These are phyloP conservation scores for Nyctibius grandis DNA, from an alignment of 2,797 vertebrate genomes.

Conservation along the genomic window DNA sequence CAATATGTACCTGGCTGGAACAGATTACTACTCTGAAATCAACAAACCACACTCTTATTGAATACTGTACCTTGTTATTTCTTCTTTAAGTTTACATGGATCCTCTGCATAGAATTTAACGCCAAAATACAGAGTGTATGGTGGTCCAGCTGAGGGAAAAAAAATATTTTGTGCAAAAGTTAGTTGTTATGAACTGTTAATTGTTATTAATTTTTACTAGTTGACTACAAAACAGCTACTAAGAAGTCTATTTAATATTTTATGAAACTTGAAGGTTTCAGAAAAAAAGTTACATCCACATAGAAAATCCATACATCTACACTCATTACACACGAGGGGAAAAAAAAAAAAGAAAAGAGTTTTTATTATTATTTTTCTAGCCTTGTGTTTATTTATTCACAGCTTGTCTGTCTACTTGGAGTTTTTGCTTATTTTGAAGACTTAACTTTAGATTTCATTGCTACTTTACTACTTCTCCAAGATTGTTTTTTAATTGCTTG, in stretches of 20 bases:
- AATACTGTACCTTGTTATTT: slow-evolving; percentile 84
- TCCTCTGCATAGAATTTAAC: slow-evolving; percentile 90
- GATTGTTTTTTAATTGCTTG: not conserved
- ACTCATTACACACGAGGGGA: not conserved
- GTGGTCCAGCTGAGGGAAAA: slow-evolving; percentile 80
- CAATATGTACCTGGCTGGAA: not conserved
- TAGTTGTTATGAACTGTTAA: not conserved
- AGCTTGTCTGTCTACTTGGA: not conserved
- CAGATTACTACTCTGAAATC: not conserved
- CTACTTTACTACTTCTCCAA: not conserved
- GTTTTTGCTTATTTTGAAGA: not conserved
- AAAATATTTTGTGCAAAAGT: not conserved
- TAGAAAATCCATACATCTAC: not conserved
- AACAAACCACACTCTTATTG: not conserved
- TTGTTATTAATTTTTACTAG: not conserved
- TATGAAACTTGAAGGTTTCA: not conserved
- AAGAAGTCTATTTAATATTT: not conserved
- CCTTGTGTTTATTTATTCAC: not conserved
- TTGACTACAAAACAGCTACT: not conserved
- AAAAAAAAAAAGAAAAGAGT: rapidly evolving
- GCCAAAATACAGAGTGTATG: slow-evolving; percentile 88
- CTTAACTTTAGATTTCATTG: not conserved
- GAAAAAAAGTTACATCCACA: not conserved
- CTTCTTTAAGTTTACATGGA: slow-evolving; percentile 88
- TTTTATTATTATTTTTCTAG: not conserved